Conservation (phyloP, 2,113 vertebrate genomes). For the Microtus pennsylvanicus region DNA sequence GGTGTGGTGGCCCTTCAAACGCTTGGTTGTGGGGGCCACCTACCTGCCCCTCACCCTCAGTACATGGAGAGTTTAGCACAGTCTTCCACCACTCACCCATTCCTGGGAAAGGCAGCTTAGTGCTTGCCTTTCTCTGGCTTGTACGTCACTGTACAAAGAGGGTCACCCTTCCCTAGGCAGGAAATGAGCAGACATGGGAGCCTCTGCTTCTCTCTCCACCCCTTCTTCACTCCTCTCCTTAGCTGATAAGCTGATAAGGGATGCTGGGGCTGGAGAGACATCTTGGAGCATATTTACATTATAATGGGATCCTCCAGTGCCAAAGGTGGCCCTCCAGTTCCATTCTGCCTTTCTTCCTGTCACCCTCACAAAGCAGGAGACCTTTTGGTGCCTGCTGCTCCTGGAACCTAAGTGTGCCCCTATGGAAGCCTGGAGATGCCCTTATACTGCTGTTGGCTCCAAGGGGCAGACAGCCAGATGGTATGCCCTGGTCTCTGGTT, state of each 20-base stretch:
- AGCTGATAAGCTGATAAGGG: neutral
- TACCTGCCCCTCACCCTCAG: neutral
- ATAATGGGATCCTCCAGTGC: neutral
- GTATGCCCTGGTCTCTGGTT: neutral
- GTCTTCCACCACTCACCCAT: no score
- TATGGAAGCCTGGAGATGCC: fast-evolving
- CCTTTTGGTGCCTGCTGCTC: neutral
- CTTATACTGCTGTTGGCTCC: neutral
- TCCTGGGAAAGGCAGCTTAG: neutral
- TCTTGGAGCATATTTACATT: neutral
- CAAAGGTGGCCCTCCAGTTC: neutral
- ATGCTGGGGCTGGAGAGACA: neutral
- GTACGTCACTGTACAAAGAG: neutral
- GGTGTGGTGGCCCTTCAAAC: neutral
- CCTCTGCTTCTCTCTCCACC: neutral
- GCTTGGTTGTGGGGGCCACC: no score
- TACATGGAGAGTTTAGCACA: fast-evolving
- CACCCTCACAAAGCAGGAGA: neutral
- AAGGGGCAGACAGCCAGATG: neutral
- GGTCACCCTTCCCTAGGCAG: neutral
- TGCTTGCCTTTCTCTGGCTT: neutral
- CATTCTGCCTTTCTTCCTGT: neutral
- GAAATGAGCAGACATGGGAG: neutral
- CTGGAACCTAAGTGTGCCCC: neutral
- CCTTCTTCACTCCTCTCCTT: neutral